A percentile compares a stretch with the other conserved stretches of the same genome.
Conservation (phyloP, 2,113 vertebrate species). For the Himantopus leucocephalus region DNA sequence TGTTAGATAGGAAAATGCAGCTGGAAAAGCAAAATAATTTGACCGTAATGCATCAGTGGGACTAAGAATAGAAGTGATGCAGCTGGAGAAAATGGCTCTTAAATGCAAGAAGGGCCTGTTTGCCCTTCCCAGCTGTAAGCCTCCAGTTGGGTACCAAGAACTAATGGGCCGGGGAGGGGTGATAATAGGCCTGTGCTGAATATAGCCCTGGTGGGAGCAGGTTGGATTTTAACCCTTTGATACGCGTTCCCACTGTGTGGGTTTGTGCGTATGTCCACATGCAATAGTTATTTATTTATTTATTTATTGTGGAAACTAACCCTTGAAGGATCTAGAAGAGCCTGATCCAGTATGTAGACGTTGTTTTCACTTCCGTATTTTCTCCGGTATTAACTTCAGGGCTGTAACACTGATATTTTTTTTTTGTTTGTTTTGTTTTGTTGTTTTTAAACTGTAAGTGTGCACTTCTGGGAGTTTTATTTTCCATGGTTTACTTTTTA, state of each 20-base stretch:
- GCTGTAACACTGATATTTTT: neutral
- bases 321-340: neutral
- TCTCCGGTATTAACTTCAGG: neutral
- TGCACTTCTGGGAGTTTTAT: neutral
- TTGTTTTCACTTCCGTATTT: neutral
- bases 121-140: neutral
- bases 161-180: neutral
- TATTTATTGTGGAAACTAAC: neutral
- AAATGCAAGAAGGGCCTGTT: neutral
- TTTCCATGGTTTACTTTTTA: neutral
- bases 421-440: no score
- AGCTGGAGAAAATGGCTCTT: neutral
- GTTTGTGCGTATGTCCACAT: neutral
- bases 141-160: neutral
- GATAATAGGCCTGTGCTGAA: neutral
- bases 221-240: neutral
- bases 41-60: neutral
- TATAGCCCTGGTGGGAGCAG: neutral
- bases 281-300: no score
- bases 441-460: neutral
- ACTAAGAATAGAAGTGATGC: neutral
- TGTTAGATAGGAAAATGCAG: neutral
- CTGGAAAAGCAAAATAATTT: neutral
- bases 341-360: neutral
- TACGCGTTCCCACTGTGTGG: rapidly evolving